Base-by-base conservation (phyloP, 2,888 invertebrate genomes). In the Pseudococcus viburni region DNA sequence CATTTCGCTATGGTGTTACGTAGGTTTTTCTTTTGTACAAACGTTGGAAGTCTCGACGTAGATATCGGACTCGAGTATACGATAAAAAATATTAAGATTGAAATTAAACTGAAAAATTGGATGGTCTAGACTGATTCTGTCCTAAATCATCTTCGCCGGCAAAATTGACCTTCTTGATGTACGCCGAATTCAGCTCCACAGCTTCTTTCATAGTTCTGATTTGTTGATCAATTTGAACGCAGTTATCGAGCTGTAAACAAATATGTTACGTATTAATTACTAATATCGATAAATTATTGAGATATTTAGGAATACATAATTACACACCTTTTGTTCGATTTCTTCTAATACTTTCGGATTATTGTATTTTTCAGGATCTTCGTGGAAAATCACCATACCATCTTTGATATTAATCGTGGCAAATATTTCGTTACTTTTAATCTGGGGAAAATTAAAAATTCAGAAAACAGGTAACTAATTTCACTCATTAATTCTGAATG, bases 331-430 rank as follows among this genome's bases (percentile, higher is more conserved):
- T 91, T 95, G 95, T 92, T 98, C 97, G 89, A 99, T 92, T 89
- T 95, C 94, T 90, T 95, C 95, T 91, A 99, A 93, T 93, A 98
- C 98, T 91, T 94, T 94, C 0, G 97, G 96, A 89, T 97, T 96
- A 90, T 97, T 96, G 92, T 96, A 98, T 92, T 97, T 98, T 91
- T 98, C 98, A 12, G 98, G 98, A 92, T 97, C 97, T 91, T 99
- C 98, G 90, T 97, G 95, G 92, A 99, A 99, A 88, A 97, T 94
- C 19, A 99, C 98, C 98, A 99, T 99, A 17, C 99, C 98, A 92
- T 99, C 98, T 92, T 97, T 97, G 93, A 98, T 97, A 93, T 98
- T 98, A 90, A 99, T 98, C 91, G 96, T 96, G 42, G 99, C 99
- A 93, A 96, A 98, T 90, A 99, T 99, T 93, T 98, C 98, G 88